Conservation (phyloP, 2,113 vertebrate species). For the Sardina pilchardus region DNA sequence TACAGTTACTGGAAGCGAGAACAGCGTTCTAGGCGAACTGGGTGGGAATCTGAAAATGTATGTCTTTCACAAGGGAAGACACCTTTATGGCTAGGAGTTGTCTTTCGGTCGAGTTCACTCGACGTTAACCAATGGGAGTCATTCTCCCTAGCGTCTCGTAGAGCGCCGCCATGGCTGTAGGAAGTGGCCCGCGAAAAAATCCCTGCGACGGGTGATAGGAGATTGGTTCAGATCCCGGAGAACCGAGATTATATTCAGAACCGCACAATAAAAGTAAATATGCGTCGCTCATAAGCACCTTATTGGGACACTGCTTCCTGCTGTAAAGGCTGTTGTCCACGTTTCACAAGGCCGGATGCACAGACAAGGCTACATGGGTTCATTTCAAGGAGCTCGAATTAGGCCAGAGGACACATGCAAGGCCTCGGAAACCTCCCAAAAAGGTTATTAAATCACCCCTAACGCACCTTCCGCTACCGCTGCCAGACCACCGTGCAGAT, state of each 20-base stretch:
- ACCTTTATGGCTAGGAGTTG: neutral
- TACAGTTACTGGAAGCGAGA: neutral
- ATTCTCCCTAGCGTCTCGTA: no score
- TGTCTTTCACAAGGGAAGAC: neutral
- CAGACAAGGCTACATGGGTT: conserved; percentile 4
- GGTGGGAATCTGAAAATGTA: neutral
- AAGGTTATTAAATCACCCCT: conserved; percentile 34
- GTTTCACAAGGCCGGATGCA: neutral
- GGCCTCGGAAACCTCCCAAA: conserved; percentile 12
- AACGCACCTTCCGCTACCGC: conserved; percentile 13
- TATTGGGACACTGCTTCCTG: neutral
- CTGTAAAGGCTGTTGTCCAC: neutral
- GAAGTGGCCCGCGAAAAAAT: no score
- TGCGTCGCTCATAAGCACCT: neutral
- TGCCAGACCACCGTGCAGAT: conserved; percentile 25
- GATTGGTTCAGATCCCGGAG: no score
- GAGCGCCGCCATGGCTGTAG: no score
- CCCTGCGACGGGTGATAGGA: no score
- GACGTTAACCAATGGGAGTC: no score
- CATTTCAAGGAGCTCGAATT: neutral
- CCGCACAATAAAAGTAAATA: neutral
- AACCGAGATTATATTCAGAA: no score
- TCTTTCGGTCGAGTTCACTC: no score
- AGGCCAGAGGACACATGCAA: conserved; percentile 11
- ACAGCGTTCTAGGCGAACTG: neutral